phyloP scores from a whole-genome alignment of 2,888 invertebrate species.

The Phalera bucephala region DNA sequence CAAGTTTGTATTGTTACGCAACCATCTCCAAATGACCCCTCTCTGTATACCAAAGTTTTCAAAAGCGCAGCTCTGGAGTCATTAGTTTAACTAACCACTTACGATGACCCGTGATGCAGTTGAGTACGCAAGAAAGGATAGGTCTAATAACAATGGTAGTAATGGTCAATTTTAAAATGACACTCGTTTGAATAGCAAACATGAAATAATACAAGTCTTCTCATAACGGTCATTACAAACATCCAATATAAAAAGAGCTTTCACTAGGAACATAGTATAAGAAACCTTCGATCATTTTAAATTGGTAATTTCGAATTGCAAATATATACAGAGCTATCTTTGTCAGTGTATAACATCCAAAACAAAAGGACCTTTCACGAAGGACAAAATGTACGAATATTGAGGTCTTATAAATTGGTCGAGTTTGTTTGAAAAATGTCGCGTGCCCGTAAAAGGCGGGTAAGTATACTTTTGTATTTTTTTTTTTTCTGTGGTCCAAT shows the following conservation, averaged over 20 bases:
- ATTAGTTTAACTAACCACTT: background rate
- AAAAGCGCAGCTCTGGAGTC: background rate
- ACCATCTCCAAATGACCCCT: slow-evolving; percentile 6
- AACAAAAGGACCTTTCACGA: slow-evolving; percentile 5
- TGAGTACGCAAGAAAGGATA: background rate
- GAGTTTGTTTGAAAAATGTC: slow-evolving; percentile 28
- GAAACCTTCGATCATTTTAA: slow-evolving; percentile 6
- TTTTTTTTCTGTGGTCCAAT: slow-evolving; percentile 31
- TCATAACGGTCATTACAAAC: background rate
- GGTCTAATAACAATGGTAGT: background rate
- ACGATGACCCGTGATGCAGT: background rate
- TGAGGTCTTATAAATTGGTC: background rate
- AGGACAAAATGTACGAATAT: too few relatives aligned
- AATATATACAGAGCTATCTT: too few relatives aligned
- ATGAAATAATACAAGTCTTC: background rate
- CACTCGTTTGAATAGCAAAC: background rate
- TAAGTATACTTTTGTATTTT: slow-evolving; percentile 28
- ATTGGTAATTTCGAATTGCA: slow-evolving; percentile 5
- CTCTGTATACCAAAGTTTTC: background rate
- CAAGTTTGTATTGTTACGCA: slow-evolving; percentile 36
- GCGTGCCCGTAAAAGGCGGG: slow-evolving; percentile 36
- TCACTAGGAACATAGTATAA: slow-evolving; percentile 1
- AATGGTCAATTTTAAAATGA: background rate
- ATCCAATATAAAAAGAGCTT: slow-evolving; percentile 11
- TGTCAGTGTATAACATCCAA: background rate